Base-by-base conservation (phyloP, 2,888 invertebrate genomes). In the Dasysyrphus tricinctus region DNA sequence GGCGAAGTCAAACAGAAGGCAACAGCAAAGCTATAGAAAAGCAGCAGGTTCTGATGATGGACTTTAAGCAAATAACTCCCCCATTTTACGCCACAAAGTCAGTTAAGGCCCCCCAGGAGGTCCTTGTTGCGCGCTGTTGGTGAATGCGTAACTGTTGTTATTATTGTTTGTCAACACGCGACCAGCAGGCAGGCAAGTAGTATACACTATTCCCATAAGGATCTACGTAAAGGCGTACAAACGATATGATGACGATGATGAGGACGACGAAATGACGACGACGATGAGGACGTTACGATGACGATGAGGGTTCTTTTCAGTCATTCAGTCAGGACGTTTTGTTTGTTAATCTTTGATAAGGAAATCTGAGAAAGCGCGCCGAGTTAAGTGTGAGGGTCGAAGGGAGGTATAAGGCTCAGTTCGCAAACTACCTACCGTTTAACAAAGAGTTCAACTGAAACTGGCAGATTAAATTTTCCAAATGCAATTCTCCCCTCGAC, bases 101-200 rank as follows among this genome's bases (percentile, higher is more conserved):
- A 59, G 78, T 75, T 29, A 63, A 69, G 44, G 57, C 70, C 79
- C 24, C 24, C 69, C 59, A 29, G 47, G 63, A 56, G 56, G 69
- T 79, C 79, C 75, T 75, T 72, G 79, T 57, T 75, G 63, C 44
- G 61, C 51, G 16, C 65, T 34, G 49, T 67, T 57, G n/a, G 37
- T 63, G n/a, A 47, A 65, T 65, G 78, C 65, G 44, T 57, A 37
- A 57, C 32, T 79, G 63, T 81, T 77, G 56, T 80, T 80, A 77
- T 85, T 86, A 78, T 78, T 77, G 49, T 65, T 65, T 78, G 77
- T 74, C 77, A 81, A 81, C 81, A 86, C 81, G 81, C 81, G 77
- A 81, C 74, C 69, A 78, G 63, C 56, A 81, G 57, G 77, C 37
- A 69, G 70, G 47, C 29, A 14, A 9, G 24, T 1, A 47, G n/a